Conservation (phyloP, 2,888 invertebrate genomes). For the Cantharis nigra region DNA sequence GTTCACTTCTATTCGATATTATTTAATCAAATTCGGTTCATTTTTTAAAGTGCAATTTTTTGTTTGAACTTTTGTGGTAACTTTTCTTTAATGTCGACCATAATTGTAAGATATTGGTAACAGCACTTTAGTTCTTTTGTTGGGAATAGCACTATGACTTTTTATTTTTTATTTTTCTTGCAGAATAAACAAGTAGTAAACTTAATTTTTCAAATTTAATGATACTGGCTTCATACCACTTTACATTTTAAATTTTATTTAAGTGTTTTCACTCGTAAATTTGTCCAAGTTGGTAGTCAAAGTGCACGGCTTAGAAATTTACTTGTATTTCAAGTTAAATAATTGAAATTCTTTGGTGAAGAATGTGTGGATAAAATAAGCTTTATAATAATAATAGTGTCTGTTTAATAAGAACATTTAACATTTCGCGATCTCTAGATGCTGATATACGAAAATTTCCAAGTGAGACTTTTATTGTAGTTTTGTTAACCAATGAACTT, state of each 20-base stretch:
- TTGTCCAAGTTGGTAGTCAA: background rate
- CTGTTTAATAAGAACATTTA: background rate
- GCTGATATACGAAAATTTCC: background rate
- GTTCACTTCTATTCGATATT: background rate
- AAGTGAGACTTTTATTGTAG: background rate
- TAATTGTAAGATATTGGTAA: background rate
- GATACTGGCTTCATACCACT: background rate
- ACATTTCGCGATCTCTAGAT: background rate
- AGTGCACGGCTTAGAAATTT: background rate
- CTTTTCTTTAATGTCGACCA: background rate
- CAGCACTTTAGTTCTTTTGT: background rate
- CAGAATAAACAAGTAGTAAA: background rate
- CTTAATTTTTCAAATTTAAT: background rate
- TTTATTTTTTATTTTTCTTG: background rate
- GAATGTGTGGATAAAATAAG: background rate
- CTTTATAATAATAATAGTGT: background rate
- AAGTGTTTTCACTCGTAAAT: background rate
- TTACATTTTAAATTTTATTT: background rate
- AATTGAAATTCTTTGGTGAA: background rate
- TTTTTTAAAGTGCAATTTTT: background rate
- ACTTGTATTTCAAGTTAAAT: background rate
- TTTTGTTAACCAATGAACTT: background rate
- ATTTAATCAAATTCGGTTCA: background rate
- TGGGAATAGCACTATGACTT: background rate
- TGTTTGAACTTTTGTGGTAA: background rate